Evolutionary conservation across 2,797 vertebrate genomes (phyloP), one percentile per base, ranked within the genome.

Genomic region (Labroides dimidiatus): DNA sequence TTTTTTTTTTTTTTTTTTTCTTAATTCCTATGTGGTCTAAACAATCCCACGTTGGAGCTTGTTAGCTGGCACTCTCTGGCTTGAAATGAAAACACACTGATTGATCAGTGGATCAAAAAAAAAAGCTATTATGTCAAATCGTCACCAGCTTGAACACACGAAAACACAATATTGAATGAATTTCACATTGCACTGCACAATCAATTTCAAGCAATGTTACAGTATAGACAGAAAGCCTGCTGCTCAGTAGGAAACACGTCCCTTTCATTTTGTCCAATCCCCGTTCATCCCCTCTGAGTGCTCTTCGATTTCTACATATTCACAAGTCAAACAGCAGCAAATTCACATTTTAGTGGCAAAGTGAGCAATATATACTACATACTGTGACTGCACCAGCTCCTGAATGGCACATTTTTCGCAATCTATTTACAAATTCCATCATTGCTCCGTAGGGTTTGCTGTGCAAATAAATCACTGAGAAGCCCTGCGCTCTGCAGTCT

Each of bases 101-200:
- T 53, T 50, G 64, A 84, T 77, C 50, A 72, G 68, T 36, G 39
- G 56, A 69, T 80, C 17, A 58, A 81, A 78, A 79, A 47, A 78
- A 79, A 47, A 72, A 61, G 20, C 51, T 67, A 17, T 63, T 69
- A 36, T 71, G 77, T 51, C 6, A 20, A 57, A 60, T 67, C 80
- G 37, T 42, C 67, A 63, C 64, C 76, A 23, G 10, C 59, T 71
- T 72, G 47, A 55, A 66, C 71, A 80, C 43, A 44, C 69, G 21
- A 82, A 84, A 81, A 76, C 76, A 87, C 84, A 70, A 88, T 79
- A 85, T 51, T 84, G 24, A 87, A 65, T 58, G 58, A 39, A 78
- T 82, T 84, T 73, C 75, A 89, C 87, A 72, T 67, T 56, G 75
- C 72, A 86, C 77, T 44, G 67, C 69, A 91, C 83, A 77, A 75